phyloP scores from a whole-genome alignment of 2,888 invertebrate species.

The Eudemis profundana region DNA sequence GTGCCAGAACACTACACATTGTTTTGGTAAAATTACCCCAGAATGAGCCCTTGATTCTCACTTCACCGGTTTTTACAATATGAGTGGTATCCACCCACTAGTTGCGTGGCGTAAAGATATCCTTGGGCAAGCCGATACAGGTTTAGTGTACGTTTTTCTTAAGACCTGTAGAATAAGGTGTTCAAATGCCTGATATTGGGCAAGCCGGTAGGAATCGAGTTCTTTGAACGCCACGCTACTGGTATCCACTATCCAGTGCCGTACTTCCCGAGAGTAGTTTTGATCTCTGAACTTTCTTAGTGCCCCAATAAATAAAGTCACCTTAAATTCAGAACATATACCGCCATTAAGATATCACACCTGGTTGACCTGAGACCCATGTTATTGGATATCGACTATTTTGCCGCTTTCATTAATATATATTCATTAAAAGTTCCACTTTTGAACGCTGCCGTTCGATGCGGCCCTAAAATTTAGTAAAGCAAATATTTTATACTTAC shows the following conservation, averaged over 20 bases:
- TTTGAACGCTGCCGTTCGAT: slow-evolving; percentile 2
- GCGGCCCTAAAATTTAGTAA: slow-evolving; percentile 11
- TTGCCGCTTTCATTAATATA: slow-evolving; percentile 20
- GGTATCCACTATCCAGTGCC: background rate
- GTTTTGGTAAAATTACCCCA: too few species aligned
- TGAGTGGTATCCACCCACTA: too few species aligned
- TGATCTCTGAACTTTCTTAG: slow-evolving; percentile 13
- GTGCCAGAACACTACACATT: too few species aligned
- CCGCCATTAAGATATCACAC: slow-evolving; percentile 15
- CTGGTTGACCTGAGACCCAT: background rate
- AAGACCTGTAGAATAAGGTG: too few species aligned
- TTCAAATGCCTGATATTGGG: too few species aligned
- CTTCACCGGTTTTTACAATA: too few species aligned
- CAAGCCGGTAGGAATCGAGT: too few species aligned
- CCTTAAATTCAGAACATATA: slow-evolving; percentile 13
- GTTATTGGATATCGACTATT: background rate
- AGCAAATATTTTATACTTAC: background rate
- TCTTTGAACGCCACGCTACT: too few species aligned
- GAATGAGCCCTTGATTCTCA: too few species aligned
- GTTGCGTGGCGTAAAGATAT: too few species aligned
- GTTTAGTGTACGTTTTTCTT: too few species aligned
- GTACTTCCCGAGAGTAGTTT: background rate
- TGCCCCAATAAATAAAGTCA: background rate
- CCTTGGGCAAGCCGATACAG: too few species aligned
- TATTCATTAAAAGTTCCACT: slow-evolving; percentile 31